phyloP scores from a whole-genome alignment of 2,888 invertebrate species.

The Netelia inedita region DNA sequence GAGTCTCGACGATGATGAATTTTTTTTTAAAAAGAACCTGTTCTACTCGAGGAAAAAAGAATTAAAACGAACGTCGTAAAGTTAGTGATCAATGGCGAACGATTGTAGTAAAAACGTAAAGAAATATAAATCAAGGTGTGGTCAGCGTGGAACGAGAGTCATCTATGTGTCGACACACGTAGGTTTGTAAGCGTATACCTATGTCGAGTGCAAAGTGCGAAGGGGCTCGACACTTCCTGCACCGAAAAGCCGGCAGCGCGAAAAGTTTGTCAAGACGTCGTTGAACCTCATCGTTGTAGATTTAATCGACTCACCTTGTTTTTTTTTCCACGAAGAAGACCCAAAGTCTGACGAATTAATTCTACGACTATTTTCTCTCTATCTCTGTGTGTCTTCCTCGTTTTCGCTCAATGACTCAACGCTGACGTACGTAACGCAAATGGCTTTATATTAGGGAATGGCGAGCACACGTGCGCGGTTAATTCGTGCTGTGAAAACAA shows the following conservation, averaged over 20 bases:
- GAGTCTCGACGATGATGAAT: not conserved
- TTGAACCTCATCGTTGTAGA: not conserved
- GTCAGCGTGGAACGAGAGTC: conserved; percentile 22
- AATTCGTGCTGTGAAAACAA: conserved; percentile 6
- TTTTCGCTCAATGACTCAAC: conserved; percentile 70
- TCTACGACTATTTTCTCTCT: not conserved
- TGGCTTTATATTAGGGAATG: conserved; percentile 14
- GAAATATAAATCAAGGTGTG: conserved; percentile 45
- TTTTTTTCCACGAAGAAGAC: not conserved
- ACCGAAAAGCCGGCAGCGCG: conserved; percentile 1
- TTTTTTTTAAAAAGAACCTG: conserved; percentile 53
- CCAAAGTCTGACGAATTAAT: not conserved
- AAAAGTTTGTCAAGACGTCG: conserved; percentile 11
- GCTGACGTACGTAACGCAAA: conserved; percentile 62
- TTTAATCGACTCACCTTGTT: not conserved
- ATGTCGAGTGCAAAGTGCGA: not conserved
- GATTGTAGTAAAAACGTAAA: not conserved
- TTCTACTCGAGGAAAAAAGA: conserved; percentile 23
- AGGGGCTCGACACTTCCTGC: conserved; percentile 16
- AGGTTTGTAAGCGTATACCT: not conserved
- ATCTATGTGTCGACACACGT: no score
- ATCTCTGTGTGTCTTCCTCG: conserved; percentile 12
- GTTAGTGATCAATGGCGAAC: not conserved
- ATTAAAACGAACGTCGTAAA: conserved; percentile 24
- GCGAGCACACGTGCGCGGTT: conserved; percentile 53